Conservation (phyloP, 2,113 vertebrate genomes). For the Quiscalus mexicanus region DNA sequence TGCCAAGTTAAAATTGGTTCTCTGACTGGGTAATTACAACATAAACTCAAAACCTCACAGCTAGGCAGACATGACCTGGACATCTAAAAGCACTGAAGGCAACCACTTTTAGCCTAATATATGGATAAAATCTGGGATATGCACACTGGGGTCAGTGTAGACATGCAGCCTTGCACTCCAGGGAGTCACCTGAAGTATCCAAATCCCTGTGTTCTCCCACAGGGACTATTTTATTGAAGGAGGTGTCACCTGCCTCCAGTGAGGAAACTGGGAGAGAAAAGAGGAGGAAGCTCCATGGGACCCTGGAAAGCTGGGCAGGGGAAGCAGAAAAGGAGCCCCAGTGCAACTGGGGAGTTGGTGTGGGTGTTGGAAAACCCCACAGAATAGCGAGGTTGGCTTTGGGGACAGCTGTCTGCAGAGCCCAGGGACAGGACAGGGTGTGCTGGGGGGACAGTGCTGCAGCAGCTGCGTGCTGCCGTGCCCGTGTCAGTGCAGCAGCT, state of each 20-base stretch:
- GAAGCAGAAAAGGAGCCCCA: neutral
- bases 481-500: accelerated
- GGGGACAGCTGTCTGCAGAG: neutral
- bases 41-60: neutral
- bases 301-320: neutral
- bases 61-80: neutral
- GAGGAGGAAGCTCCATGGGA: neutral
- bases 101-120: neutral
- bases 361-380: neutral
- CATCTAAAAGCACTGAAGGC: neutral
- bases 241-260: neutral
- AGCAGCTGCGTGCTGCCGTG: accelerated
- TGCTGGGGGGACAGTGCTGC: accelerated
- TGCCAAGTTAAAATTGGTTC: neutral
- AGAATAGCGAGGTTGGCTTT: accelerated
- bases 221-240: neutral
- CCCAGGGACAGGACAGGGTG: accelerated
- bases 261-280: neutral
- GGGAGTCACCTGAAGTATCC: neutral
- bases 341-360: accelerated
- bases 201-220: neutral
- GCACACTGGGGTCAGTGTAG: neutral
- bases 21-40: neutral
- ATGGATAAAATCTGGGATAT: neutral
- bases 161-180: accelerated